Evolutionary conservation across 2,888 invertebrate species (phyloP).

Genomic region (Ormyrus pomaceus): DNA sequence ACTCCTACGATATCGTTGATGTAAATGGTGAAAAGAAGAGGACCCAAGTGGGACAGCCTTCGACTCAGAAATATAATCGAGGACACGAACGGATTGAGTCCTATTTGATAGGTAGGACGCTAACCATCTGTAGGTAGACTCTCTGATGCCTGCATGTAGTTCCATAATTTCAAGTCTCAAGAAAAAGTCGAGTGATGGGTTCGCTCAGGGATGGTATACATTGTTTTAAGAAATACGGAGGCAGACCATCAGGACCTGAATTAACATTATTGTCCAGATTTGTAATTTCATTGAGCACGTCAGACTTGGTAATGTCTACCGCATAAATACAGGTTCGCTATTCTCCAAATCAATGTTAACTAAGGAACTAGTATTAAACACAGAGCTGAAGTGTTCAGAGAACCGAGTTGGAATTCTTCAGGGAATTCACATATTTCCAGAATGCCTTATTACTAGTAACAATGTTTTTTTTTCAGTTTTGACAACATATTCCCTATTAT

Average conservation of each 20-base stretch:
- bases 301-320: no score
- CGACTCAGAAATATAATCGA: no score
- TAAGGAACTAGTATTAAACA: not conserved
- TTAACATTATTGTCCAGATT: not conserved
- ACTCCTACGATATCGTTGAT: not conserved
- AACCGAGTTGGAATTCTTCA: not conserved
- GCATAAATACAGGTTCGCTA: not conserved
- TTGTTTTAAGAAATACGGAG: not conserved
- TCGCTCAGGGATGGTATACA: not conserved
- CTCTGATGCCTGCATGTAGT: not conserved
- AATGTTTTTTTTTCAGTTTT: no score
- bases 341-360: not conserved
- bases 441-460: not conserved
- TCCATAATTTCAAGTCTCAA: no score
- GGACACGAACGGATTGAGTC: no score
- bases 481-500: no score
- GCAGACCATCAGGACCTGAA: not conserved
- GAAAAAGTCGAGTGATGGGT: not conserved
- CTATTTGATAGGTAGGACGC: not conserved
- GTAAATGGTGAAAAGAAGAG: not conserved
- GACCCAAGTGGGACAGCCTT: no score
- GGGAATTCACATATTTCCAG: not conserved
- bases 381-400: no score
- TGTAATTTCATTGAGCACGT: not conserved
- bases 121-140: not conserved